phyloP scores from a whole-genome alignment of 1,140 invertebrate genomes.

The Meloidogyne exigua region DNA sequence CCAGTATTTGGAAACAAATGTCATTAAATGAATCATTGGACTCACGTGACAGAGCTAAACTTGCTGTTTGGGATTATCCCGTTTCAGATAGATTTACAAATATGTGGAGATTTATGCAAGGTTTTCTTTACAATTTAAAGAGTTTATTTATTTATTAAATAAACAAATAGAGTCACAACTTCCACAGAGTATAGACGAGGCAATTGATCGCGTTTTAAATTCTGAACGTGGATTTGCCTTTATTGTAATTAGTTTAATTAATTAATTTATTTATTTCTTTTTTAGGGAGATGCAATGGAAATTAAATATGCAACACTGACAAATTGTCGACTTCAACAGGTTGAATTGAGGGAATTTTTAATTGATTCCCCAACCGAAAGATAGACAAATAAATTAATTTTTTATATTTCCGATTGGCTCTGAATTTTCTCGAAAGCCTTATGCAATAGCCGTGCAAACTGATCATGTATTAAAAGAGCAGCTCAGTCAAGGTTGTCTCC shows the following conservation, averaged over 20 bases:
- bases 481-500: constrained; percentile 10
- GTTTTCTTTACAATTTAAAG: not conserved
- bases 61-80: constrained; percentile 97
- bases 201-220: constrained; percentile 75
- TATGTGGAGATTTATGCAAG: constrained; percentile 92
- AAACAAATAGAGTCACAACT: constrained; percentile 73
- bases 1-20: constrained; percentile 95
- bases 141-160: no score
- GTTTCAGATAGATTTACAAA: constrained; percentile 94
- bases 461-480: constrained; percentile 66
- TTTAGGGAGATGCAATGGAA: constrained; percentile 81
- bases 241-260: constrained; percentile 70
- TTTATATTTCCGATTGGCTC: constrained; percentile 70
- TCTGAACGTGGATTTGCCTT: constrained; percentile 86
- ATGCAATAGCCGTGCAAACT: constrained; percentile 91
- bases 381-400: not conserved
- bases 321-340: constrained; percentile 83
- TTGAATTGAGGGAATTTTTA: no score
- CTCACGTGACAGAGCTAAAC: constrained; percentile 81
- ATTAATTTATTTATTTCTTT: not conserved
- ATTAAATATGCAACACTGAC: constrained; percentile 81
- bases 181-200: constrained; percentile 76
- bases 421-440: constrained; percentile 92
- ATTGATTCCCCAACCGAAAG: no score
- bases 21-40: constrained; percentile 86